Evolutionary conservation across 1,140 invertebrate species (phyloP), one percentile per base, ranked within the genome.

Genomic region (Delia radicum): DNA sequence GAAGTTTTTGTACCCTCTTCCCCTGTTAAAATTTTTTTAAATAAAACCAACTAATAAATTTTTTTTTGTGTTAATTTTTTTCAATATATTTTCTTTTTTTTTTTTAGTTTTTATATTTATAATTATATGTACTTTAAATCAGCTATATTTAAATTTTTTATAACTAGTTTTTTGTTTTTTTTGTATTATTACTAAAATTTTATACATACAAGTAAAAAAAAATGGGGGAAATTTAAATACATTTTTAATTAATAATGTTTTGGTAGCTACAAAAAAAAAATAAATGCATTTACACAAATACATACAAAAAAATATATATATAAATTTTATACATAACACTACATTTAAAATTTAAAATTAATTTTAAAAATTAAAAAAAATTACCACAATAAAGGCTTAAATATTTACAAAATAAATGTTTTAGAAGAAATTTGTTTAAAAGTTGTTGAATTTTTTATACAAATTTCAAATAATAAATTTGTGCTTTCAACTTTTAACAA

Each of bases 251-350:
- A 18, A 18, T 69, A 12, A 33, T 69, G 21, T 69, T 69, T 37
- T 33, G 8, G 8, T 69, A 42, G 65, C 29, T 69, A 69, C n/a
- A n/a, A n/a, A n/a, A n/a, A n/a, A 69, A 65, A 67, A 69, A 69
- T 69, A 69, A 69, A 69, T 69, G 65, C 65, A 69, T 67, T 67
- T 69, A 69, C 65, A 69, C 37, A 62, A 28, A 29, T 21, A 31
- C 6, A 33, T 63, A 65, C 5, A 65, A 28, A 65, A 65, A 65
- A 28, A 28, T 61, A 24, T 61, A 61, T 61, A 21, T 61, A 61
- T 61, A 21, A 61, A 61, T 18, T 26, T 24, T 61, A 24, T 42
- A 5, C 10, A 42, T 42, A 42, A 42, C n/a, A 42, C 37, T 42
- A 42, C 0, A 42, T 10, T 42, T 42, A 42, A 42, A 37, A 42